A percentile compares a stretch with the other conserved stretches of the same genome.
Evolutionary conservation across 2,888 invertebrate genomes (phyloP).

Genomic region (Dryobotodes eremita): DNA sequence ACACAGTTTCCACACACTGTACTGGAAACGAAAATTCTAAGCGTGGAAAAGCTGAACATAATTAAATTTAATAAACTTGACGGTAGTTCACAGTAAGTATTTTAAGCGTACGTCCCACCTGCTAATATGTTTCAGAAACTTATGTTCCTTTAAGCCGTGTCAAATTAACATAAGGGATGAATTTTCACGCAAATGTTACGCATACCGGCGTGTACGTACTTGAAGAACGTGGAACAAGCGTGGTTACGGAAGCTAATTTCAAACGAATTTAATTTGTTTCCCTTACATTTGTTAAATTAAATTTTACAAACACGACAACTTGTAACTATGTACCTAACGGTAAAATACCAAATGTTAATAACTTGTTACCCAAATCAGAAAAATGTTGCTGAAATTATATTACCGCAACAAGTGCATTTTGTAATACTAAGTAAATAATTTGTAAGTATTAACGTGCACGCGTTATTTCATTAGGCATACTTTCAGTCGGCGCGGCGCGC

Average conservation of each 20-base stretch:
- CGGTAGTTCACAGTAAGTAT: conserved; percentile 50
- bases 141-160: conserved; percentile 55
- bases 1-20: conserved; percentile 14
- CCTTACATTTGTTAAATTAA: conserved; percentile 48
- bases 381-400: conserved; percentile 47
- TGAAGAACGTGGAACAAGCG: conserved; percentile 51
- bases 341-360: conserved; percentile 37
- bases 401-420: conserved; percentile 49
- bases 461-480: conserved; percentile 66
- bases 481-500: conserved; percentile 45
- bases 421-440: conserved; percentile 60
- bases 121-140: conserved; percentile 58
- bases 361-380: conserved; percentile 40
- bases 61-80: conserved; percentile 62
- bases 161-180: conserved; percentile 68
- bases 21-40: conserved; percentile 34
- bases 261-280: conserved; percentile 52
- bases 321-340: conserved; percentile 27
- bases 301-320: conserved; percentile 36
- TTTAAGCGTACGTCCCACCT: conserved; percentile 54
- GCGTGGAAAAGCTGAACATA: conserved; percentile 48
- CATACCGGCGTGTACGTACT: conserved; percentile 51
- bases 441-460: conserved; percentile 58
- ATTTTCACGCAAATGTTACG: conserved; percentile 63
- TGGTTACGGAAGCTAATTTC: conserved; percentile 33